phyloP scores from a whole-genome alignment of 2,888 invertebrate genomes.

The Anoncus sp. region DNA sequence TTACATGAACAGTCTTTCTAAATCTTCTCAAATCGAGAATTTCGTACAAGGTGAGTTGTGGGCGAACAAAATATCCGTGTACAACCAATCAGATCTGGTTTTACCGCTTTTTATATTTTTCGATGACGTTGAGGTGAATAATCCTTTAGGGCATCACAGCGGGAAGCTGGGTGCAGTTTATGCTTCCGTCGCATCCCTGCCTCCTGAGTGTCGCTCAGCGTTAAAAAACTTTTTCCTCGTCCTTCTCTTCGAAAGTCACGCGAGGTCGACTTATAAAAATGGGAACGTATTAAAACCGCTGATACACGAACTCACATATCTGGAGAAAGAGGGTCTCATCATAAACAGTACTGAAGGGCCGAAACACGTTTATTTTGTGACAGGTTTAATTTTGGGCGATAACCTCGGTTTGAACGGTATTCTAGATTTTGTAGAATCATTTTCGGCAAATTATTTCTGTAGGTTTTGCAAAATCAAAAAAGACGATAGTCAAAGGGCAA shows the following conservation, averaged over 20 bases:
- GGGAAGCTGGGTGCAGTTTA: slow-evolving; percentile 71
- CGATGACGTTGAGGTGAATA: slow-evolving; percentile 69
- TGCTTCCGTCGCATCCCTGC: slow-evolving; percentile 63
- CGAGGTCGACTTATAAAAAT: slow-evolving; percentile 63
- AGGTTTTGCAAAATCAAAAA: slow-evolving; percentile 61
- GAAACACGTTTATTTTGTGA: slow-evolving; percentile 24
- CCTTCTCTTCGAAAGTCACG: slow-evolving; percentile 64
- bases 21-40: no score
- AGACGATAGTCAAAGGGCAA: slow-evolving; percentile 1
- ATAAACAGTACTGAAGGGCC: slow-evolving; percentile 46
- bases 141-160: slow-evolving; percentile 67
- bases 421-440: slow-evolving; percentile 67
- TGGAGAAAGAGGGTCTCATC: slow-evolving; percentile 62
- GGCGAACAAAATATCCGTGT: no score
- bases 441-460: slow-evolving; percentile 62
- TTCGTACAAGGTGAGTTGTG: no score
- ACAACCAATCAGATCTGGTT: slow-evolving; percentile 39
- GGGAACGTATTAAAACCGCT: slow-evolving; percentile 64
- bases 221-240: slow-evolving; percentile 70
- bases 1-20: no score
- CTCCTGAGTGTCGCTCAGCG: slow-evolving; percentile 58
- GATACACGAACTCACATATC: slow-evolving; percentile 63
- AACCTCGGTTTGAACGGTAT: slow-evolving; percentile 68
- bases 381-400: slow-evolving; percentile 64
- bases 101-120: slow-evolving; percentile 64